Percentiles rank a stretch among this genome's conserved stretches.
These are phyloP conservation scores for Drosophila repleta DNA, from an alignment of 1,140 invertebrate species.

Conservation along the genomic window DNA sequence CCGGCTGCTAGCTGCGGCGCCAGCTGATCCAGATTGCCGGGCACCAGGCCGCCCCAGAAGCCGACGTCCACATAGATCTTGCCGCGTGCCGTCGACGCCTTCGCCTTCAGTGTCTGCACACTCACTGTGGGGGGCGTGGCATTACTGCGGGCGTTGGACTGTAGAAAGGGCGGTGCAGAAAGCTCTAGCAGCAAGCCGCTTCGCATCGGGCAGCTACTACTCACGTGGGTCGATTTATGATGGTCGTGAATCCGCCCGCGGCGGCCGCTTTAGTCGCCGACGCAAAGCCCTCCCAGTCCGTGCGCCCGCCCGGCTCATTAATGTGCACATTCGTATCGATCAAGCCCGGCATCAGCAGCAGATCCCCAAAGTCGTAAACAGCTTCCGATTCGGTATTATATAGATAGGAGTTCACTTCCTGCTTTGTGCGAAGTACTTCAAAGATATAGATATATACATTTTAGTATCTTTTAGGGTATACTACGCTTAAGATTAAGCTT, in stretches of 20 bases:
- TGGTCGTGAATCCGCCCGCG: conserved; percentile 89
- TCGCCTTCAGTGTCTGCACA: conserved; percentile 86
- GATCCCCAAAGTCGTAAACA: conserved; percentile 86
- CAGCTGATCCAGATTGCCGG: conserved; percentile 86
- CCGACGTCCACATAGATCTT: conserved; percentile 89
- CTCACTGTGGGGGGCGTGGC: conserved; percentile 89
- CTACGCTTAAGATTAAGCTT: no score
- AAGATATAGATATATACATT: no score
- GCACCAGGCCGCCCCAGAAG: conserved; percentile 90
- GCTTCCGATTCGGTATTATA: conserved; percentile 78
- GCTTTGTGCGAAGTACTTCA: conserved; percentile 59
- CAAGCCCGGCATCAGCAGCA: conserved; percentile 90
- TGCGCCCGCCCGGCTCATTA: conserved; percentile 93
- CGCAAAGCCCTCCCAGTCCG: conserved; percentile 89
- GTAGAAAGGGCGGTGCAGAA: conserved; percentile 7
- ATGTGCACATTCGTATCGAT: conserved; percentile 96
- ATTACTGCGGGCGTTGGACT: conserved; percentile 85
- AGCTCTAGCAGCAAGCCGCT: not conserved
- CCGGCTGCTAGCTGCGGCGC: conserved; percentile 86
- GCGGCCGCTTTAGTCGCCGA: conserved; percentile 89
- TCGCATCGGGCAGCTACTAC: conserved; percentile 21
- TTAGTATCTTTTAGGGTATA: no score
- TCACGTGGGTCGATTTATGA: conserved; percentile 90
- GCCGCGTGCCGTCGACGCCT: conserved; percentile 86
- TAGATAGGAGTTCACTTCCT: conserved; percentile 77